Base-by-base conservation (phyloP, 2,888 invertebrate species). In the Oligia strigilis region DNA sequence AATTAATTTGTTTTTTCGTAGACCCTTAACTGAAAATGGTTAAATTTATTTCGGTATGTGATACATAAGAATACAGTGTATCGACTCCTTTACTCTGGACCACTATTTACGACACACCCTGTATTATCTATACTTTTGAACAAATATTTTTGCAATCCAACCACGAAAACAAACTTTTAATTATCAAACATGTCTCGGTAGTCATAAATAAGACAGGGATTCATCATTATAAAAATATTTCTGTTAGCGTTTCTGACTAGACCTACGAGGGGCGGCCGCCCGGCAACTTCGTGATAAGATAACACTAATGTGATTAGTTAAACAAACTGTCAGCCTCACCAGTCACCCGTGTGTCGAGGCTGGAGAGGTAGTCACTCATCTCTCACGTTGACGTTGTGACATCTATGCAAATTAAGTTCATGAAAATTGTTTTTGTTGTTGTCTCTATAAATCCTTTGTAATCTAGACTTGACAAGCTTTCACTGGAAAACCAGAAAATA, bases 201-300 rank as follows among this genome's bases (percentile, higher is more conserved):
- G 89, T 88, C 77, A 81, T 88, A 87, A 88, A 89, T 82, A 82
- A 71, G 74, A 77, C 85, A 87, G 80, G 79, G 85, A 90, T 91
- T 90, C 84, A 92, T 92, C 92, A 89, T 78, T 89, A 90, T 91
- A 89, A 91, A 94, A 93, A 92, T 87, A 87, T 92, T 91, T 88
- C 85, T 84, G 83, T 86, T 86, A 86, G 89, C 88, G 77, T 83
- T 84, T 85, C 86, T 84, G 82, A 85, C 82, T 86, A 88, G 86
- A 83, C 85, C 79, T 55, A 77, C 84, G 84, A 75, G 60, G 88
- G 83, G 89, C 84, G 85, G n/a, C n/a, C 29, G 29, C 49, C 36
- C 84, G 84, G 90, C 84, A 83, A 89, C 89, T 75, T 78, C 80
- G 88, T 78, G 91, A 92, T 93, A 92, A 93, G 94, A 94, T 94